These are phyloP conservation scores for Auanema sp. DNA, from an alignment of 2,888 invertebrate species.

Conservation along the genomic window DNA sequence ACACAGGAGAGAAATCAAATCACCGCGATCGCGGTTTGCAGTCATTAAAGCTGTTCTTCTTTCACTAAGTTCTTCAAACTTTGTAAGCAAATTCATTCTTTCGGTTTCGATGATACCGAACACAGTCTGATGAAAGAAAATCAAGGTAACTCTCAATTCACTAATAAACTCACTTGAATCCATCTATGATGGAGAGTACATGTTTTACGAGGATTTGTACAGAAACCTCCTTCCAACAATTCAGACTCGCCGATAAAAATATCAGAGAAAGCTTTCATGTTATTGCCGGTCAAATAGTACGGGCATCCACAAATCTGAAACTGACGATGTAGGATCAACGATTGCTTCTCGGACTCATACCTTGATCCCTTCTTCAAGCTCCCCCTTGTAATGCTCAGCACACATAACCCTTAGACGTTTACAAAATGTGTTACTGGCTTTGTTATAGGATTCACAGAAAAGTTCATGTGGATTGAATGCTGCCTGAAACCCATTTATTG, in stretches of 20 bases:
- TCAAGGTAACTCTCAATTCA: conserved; percentile 8
- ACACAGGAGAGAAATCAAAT: conserved; percentile 34
- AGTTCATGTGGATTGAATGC: conserved; percentile 73
- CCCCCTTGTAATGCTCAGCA: conserved; percentile 94
- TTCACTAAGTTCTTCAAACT: conserved; percentile 43
- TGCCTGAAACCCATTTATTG: conserved; percentile 25
- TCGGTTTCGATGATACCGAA: conserved; percentile 48
- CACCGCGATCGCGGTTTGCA: conserved; percentile 23
- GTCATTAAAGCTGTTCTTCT: conserved; percentile 16
- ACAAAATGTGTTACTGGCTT: conserved; percentile 80
- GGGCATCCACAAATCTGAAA: conserved; percentile 40
- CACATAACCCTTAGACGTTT: conserved; percentile 91
- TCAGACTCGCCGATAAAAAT: conserved; percentile 12
- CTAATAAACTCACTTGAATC: conserved; percentile 29
- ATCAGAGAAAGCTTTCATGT: conserved; percentile 5
- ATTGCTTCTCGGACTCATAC: conserved; percentile 20
- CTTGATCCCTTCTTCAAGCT: conserved; percentile 63
- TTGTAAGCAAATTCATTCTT: conserved; percentile 33
- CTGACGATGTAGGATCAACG: too few species aligned
- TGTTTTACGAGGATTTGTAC: conserved; percentile 23
- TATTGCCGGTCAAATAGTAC: conserved; percentile 4
- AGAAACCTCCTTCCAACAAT: conserved; percentile 38
- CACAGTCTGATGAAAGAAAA: conserved; percentile 39
- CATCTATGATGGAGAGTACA: conserved; percentile 48
- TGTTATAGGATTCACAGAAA: conserved; percentile 94